Conservation (phyloP, 1,140 invertebrate genomes). For the Thaumetopoea pityocampa region DNA sequence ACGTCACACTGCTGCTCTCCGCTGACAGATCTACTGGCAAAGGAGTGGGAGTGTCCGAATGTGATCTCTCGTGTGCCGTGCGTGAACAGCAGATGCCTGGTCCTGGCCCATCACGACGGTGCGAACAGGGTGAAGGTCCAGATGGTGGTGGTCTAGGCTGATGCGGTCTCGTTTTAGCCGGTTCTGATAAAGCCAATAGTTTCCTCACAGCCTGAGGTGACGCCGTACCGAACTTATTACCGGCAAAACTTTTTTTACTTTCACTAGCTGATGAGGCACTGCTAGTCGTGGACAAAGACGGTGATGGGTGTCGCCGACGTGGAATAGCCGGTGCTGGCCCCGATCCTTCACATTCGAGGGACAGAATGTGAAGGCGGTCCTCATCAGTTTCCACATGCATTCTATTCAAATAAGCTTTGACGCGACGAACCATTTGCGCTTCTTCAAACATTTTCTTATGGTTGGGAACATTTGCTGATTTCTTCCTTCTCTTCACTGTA, state of each 20-base stretch:
- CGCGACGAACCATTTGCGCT: constrained; percentile 97
- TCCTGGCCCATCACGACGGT: constrained; percentile 80
- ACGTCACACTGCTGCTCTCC: constrained; percentile 96
- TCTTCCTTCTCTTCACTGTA: constrained; percentile 93
- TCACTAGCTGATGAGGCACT: constrained; percentile 92
- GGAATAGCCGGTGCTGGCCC: constrained; percentile 77
- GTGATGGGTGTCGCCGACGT: constrained; percentile 87
- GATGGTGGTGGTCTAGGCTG: constrained; percentile 82
- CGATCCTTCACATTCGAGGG: constrained; percentile 90
- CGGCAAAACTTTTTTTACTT: constrained; percentile 78
- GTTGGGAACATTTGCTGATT: constrained; percentile 93
- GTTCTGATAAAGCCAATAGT: constrained; percentile 91
- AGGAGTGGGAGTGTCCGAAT: constrained; percentile 92
- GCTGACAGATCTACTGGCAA: constrained; percentile 92
- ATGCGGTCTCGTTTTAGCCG: constrained; percentile 90
- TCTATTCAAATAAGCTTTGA: constrained; percentile 96
- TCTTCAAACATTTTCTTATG: constrained; percentile 99
- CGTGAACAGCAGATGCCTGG: constrained; percentile 60
- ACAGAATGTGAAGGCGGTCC: constrained; percentile 90
- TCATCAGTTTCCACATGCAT: constrained; percentile 96
- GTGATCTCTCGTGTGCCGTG: constrained; percentile 88
- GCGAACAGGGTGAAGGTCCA: constrained; percentile 80
- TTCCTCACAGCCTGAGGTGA: constrained; percentile 97
- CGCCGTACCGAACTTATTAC: constrained; percentile 90
- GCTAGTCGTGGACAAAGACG: constrained; percentile 91